Evolutionary conservation across 2,888 invertebrate species (phyloP).

Genomic region (Andricus quercusramuli): DNA sequence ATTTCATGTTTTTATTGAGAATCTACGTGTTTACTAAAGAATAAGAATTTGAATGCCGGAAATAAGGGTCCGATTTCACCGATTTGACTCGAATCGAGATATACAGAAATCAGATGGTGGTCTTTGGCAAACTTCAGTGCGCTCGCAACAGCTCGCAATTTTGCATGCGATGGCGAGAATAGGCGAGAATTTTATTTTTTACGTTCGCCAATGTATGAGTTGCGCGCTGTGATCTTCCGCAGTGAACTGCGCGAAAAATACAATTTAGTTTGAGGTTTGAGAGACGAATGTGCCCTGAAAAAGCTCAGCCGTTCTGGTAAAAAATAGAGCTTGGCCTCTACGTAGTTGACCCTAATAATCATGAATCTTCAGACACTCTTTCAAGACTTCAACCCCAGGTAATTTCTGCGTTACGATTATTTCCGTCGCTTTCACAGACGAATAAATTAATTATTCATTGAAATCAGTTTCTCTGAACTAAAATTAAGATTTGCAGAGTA

Average conservation of each 20-base stretch:
- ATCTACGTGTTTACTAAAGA: neutral
- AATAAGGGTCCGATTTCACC: neutral
- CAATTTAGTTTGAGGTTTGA: constrained; percentile 33
- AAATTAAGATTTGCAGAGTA: constrained; percentile 41
- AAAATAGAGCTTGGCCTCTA: constrained; percentile 34
- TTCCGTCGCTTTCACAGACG: neutral
- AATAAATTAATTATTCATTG: neutral
- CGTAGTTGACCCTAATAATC: constrained; percentile 61
- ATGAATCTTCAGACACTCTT: constrained; percentile 95
- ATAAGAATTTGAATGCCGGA: neutral
- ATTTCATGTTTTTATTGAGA: no score
- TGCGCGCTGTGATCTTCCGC: constrained; percentile 47
- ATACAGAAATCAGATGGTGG: constrained; percentile 44
- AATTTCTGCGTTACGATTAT: constrained; percentile 34
- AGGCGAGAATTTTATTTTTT: constrained; percentile 52
- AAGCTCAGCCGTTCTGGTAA: neutral
- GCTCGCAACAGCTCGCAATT: constrained; percentile 58
- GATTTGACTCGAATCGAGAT: constrained; percentile 47
- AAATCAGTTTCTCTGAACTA: neutral
- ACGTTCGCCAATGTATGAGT: constrained; percentile 54
- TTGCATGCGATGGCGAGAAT: constrained; percentile 50
- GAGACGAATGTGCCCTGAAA: constrained; percentile 9
- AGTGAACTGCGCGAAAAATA: constrained; percentile 56
- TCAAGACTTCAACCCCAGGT: constrained; percentile 96
- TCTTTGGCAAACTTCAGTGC: constrained; percentile 60